phyloP scores from a whole-genome alignment of 2,113 vertebrate genomes.

The Manacus vitellinus region DNA sequence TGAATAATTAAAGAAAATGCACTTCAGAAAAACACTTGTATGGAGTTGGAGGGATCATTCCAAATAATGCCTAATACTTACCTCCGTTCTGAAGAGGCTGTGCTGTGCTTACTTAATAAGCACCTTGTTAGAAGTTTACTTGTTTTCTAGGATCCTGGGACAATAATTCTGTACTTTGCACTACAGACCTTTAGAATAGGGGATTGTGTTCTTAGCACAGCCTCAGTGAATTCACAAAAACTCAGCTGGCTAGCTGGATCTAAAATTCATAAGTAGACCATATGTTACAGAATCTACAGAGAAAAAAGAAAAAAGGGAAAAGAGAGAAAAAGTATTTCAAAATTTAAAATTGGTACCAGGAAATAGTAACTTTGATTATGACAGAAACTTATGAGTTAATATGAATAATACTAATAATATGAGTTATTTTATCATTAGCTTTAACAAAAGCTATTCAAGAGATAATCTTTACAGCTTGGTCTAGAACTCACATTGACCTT shows the following conservation, averaged over 20 bases:
- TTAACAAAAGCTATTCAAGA: neutral
- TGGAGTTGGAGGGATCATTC: neutral
- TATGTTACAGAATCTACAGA: neutral
- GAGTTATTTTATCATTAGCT: neutral
- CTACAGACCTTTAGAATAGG: neutral
- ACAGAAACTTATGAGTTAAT: neutral
- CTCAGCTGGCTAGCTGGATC: neutral
- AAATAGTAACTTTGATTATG: neutral
- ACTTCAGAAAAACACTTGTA: neutral
- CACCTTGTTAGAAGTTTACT: neutral
- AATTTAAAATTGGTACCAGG: neutral
- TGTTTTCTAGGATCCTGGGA: neutral
- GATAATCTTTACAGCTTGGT: neutral
- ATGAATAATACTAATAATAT: neutral
- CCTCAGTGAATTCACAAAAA: neutral
- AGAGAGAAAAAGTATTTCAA: neutral
- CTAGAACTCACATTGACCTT: rapidly evolving
- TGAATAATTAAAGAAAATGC: neutral
- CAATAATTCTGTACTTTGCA: neutral
- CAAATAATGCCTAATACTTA: neutral
- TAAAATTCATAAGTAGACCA: neutral
- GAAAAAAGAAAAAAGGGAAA: neutral
- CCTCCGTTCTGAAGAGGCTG: neutral
- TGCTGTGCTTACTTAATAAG: neutral
- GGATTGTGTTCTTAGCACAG: neutral